A percentile compares a stretch with the other conserved stretches of the same genome.
Conservation (phyloP, 2,888 invertebrate species). For the Endomychus coccineus region DNA sequence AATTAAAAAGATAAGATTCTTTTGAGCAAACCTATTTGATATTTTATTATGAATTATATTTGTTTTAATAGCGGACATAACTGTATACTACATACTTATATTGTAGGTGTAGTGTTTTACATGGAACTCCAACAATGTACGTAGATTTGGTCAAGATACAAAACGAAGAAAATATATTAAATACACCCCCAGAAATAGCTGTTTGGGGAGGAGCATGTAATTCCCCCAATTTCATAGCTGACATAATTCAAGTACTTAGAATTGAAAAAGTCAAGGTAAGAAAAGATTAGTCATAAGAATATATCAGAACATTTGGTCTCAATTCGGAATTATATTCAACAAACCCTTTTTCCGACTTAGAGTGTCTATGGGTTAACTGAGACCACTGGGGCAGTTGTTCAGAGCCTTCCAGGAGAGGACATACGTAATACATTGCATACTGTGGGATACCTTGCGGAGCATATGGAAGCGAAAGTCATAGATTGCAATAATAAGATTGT, state of each 20-base stretch:
- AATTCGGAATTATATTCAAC: no score
- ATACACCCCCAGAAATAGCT: slow-evolving; percentile 50
- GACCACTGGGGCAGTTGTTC: slow-evolving; percentile 48
- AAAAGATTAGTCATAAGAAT: no score
- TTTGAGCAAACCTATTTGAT: no score
- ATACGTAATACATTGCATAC: slow-evolving; percentile 44
- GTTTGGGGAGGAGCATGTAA: slow-evolving; percentile 68
- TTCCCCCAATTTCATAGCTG: slow-evolving; percentile 52
- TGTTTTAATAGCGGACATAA: no score
- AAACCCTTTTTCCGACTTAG: no score
- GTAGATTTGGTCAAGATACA: slow-evolving; percentile 60
- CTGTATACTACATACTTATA: no score
- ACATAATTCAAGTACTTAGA: slow-evolving; percentile 45
- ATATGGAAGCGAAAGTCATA: slow-evolving; percentile 58
- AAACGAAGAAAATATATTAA: slow-evolving; percentile 41
- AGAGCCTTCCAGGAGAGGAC: slow-evolving; percentile 46
- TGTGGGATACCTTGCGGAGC: slow-evolving; percentile 51
- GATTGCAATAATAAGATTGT: slow-evolving; percentile 57
- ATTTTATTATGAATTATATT: no score
- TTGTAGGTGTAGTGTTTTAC: slow-evolving; percentile 60
- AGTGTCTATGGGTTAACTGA: slow-evolving; percentile 56
- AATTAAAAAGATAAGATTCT: no score
- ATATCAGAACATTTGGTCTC: no score
- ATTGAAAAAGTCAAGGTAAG: slow-evolving; percentile 50
- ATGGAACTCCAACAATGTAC: slow-evolving; percentile 84